These are phyloP conservation scores for Folsomia candida DNA, from an alignment of 2,888 invertebrate species.

Conservation along the genomic window DNA sequence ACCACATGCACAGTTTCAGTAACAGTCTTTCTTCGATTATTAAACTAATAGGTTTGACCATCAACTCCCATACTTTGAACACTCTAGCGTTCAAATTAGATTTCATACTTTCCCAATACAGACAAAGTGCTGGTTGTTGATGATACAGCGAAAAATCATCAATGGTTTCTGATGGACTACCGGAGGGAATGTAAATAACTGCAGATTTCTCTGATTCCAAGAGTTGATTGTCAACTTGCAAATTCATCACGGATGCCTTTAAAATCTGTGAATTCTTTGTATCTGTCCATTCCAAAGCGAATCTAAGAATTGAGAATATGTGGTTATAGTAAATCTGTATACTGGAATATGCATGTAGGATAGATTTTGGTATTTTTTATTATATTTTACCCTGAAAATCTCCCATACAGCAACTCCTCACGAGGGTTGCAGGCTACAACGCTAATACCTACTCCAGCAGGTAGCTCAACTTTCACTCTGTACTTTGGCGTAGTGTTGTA, in stretches of 20 bases:
- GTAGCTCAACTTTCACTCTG: conserved; percentile 51
- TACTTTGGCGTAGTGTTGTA: conserved; percentile 44
- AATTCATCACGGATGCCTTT: conserved; percentile 41
- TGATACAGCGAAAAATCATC: conserved; percentile 70
- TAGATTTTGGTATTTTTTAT: no score
- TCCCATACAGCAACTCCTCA: conserved; percentile 55
- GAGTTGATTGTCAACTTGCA: conserved; percentile 74
- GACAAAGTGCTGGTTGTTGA: conserved; percentile 69
- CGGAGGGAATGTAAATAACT: conserved; percentile 69
- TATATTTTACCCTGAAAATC: conserved; percentile 51
- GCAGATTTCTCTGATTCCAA: conserved; percentile 81
- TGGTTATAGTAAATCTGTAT: neutral
- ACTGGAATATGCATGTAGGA: no score
- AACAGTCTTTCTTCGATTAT: conserved; percentile 83
- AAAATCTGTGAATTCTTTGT: conserved; percentile 48
- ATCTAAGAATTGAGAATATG: conserved; percentile 15
- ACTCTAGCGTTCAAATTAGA: conserved; percentile 47
- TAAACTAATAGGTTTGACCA: conserved; percentile 62
- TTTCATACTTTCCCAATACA: conserved; percentile 61
- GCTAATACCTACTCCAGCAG: conserved; percentile 54
- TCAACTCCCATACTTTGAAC: conserved; percentile 43
- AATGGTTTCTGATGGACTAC: conserved; percentile 50
- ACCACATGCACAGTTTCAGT: conserved; percentile 63
- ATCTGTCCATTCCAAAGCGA: conserved; percentile 47
- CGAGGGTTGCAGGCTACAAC: conserved; percentile 52